A percentile compares a stretch with the other conserved stretches of the same genome.
phyloP scores from a whole-genome alignment of 1,140 invertebrate species.

The Cyclargus thomasi region DNA sequence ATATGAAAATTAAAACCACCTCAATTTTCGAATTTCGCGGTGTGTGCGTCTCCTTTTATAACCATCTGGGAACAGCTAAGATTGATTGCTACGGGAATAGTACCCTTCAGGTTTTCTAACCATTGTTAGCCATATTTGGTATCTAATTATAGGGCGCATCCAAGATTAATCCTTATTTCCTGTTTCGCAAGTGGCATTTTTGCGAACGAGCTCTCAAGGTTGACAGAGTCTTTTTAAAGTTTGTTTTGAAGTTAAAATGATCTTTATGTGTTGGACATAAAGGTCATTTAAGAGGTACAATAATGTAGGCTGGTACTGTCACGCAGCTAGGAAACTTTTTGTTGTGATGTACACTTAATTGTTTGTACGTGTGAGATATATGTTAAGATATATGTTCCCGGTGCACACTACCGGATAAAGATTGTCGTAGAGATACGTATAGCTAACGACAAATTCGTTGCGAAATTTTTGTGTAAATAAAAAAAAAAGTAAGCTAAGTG shows the following conservation, averaged over 20 bases:
- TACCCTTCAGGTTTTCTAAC: neutral
- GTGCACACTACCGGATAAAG: neutral
- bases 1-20: too few species aligned
- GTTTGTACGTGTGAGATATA: constrained; percentile 1
- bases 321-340: neutral
- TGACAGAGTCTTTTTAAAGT: neutral
- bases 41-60: constrained; percentile 1
- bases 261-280: neutral
- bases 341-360: neutral
- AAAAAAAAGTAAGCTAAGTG: too few species aligned
- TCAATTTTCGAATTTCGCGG: too few species aligned
- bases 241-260: neutral
- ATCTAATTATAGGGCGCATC: neutral
- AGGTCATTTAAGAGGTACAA: neutral
- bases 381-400: neutral
- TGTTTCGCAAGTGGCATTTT: neutral
- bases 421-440: neutral
- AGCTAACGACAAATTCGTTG: neutral
- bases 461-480: too few species aligned
- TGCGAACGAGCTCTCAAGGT: neutral
- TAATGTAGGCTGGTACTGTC: neutral
- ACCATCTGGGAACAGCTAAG: neutral
- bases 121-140: neutral
- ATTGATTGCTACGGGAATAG: neutral
- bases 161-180: neutral